Evolutionary conservation across 2,113 vertebrate species (phyloP), one percentile per base, ranked within the genome.

Genomic region (Litocranius walleri): DNA sequence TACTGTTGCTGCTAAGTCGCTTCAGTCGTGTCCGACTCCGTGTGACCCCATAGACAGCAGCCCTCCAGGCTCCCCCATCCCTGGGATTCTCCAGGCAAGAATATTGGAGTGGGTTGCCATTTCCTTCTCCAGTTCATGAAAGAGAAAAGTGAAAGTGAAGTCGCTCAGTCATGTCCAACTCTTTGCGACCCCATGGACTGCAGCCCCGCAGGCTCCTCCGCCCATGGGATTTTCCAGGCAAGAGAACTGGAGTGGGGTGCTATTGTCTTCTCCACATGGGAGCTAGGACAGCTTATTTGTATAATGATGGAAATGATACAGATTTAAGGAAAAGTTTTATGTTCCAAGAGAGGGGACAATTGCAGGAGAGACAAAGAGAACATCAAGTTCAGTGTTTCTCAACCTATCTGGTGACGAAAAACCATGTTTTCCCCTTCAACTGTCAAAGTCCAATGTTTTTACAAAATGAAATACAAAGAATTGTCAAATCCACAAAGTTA

Each of bases 151-250:
- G 61, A 64, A 64, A 62, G 30, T 33, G 61, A 16, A 16, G 17
- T 71, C 0, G 0, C 7, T 71, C n/a, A 36, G n/a, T 36, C 9
- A 0, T 11, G 16, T 71, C 64, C 0, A 0, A 71, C 64, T 71
- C 33, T 67, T 62, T 0, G 0, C 17, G 0, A 36, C 64, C 17
- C 33, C 8, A 36, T 71, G 64, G 64, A 11, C 64, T 71, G 4
- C 4, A 71, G n/a, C n/a, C n/a, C 1, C 0, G 17, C 64, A 71
- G 64, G n/a, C 2, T 36, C 16, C 8, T 36, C n/a, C 0, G 2
- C 4, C n/a, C 64, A 71, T 36, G 64, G n/a, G 8, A 71, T 71
- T 71, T 7, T 71, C 64, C n/a, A 36, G 64, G 8, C 8, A 71
- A 71, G 64, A 36, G 29, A 21, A 10, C 16, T 67, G 33, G 64